phyloP scores from a whole-genome alignment of 2,888 invertebrate species.

The Epinotia brunnichana region DNA sequence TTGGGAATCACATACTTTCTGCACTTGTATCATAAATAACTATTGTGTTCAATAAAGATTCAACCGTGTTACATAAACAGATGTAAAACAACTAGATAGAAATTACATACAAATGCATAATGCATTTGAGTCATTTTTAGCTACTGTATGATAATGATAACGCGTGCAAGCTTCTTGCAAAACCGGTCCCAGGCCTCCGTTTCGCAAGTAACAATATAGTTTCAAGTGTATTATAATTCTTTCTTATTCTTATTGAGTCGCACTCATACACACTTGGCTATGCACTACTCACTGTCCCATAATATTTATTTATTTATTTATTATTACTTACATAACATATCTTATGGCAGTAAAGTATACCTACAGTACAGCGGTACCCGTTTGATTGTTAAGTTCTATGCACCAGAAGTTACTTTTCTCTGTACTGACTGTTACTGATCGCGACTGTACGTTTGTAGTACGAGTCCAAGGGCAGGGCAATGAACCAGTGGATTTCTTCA shows the following conservation, averaged over 20 bases:
- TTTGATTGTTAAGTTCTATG: too few relatives aligned
- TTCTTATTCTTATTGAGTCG: not conserved
- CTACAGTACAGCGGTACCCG: too few relatives aligned
- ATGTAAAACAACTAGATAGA: not conserved
- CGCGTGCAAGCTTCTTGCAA: not conserved
- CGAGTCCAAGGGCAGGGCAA: not conserved
- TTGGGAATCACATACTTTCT: too few relatives aligned
- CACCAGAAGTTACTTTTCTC: not conserved
- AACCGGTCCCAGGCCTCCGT: not conserved
- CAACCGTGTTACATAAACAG: not conserved
- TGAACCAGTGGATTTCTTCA: not conserved
- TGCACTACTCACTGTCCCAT: too few relatives aligned
- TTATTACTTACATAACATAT: too few relatives aligned
- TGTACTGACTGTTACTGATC: not conserved
- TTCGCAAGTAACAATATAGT: not conserved
- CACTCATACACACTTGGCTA: not conserved
- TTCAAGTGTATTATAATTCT: too few relatives aligned
- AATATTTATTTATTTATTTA: too few relatives aligned
- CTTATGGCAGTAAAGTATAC: too few relatives aligned
- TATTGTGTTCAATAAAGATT: too few relatives aligned
- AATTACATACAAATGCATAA: not conserved
- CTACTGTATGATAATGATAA: not conserved
- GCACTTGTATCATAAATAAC: too few relatives aligned
- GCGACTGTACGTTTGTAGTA: not conserved
- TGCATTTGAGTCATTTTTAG: not conserved